Conservation (phyloP, 2,888 invertebrate genomes). For the Hypena proboscidalis region DNA sequence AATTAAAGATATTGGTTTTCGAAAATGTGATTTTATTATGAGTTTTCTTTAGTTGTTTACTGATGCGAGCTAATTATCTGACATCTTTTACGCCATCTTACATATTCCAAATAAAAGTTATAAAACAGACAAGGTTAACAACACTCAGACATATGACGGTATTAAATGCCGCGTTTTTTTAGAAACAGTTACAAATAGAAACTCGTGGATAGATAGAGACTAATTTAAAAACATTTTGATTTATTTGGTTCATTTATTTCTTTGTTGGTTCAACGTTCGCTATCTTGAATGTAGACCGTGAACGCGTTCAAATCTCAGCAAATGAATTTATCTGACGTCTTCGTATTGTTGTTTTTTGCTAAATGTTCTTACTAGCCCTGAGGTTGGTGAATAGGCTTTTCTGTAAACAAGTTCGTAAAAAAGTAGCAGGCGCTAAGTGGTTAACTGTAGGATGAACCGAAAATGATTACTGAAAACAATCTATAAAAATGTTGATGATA, state of each 20-base stretch:
- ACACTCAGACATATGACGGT: conserved; percentile 15
- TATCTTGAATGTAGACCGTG: not conserved
- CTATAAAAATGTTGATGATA: no score
- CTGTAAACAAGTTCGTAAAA: no score
- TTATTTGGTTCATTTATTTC: conserved; percentile 6
- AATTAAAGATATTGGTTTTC: no score
- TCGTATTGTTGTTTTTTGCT: no score
- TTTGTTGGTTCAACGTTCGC: not conserved
- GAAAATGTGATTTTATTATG: not conserved
- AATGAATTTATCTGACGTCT: no score
- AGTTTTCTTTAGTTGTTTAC: conserved; percentile 3
- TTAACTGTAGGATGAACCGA: no score
- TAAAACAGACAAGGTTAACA: conserved; percentile 9
- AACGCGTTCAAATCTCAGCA: not conserved
- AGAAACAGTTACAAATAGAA: conserved; percentile 9
- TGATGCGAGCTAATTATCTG: conserved; percentile 17
- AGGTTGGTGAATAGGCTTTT: no score
- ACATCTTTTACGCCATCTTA: conserved; percentile 8
- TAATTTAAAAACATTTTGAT: conserved; percentile 7
- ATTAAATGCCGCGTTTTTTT: conserved; percentile 13
- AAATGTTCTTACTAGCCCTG: no score
- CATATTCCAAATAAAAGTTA: conserved; percentile 12
- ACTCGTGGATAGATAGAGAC: conserved; percentile 1
- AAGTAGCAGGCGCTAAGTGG: no score
- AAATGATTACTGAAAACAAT: no score